phyloP scores from a whole-genome alignment of 2,113 vertebrate genomes.

The Camelus bactrianus region DNA sequence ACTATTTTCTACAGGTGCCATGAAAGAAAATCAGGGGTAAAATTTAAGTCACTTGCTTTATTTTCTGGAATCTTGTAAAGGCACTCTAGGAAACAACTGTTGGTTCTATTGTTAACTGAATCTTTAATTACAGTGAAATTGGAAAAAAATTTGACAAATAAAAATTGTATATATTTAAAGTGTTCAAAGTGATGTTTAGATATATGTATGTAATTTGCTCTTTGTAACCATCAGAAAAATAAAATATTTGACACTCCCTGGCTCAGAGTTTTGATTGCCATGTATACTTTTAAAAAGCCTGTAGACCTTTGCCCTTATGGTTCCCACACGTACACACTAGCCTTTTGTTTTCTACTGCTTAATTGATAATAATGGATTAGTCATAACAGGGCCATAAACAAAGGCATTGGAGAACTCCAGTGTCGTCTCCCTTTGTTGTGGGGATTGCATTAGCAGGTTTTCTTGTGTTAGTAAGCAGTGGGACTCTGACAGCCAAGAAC shows the following conservation, averaged over 20 bases:
- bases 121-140: not conserved
- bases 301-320: not conserved
- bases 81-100: not conserved
- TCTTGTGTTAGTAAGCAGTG: not conserved
- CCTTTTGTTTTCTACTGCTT: not conserved
- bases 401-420: not conserved
- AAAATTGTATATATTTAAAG: not conserved
- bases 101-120: not conserved
- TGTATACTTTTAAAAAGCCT: not conserved
- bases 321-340: not conserved
- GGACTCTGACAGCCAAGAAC: not conserved
- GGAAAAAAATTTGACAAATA: not conserved
- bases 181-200: not conserved
- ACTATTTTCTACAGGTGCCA: not conserved
- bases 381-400: not conserved
- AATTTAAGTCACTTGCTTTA: slow-evolving; percentile 8
- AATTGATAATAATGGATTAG: not conserved
- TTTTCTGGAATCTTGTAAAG: not conserved
- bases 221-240: not conserved
- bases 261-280: not conserved
- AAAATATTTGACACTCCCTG: not conserved
- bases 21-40: slow-evolving; percentile 6
- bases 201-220: not conserved
- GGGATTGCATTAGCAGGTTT: not conserved
- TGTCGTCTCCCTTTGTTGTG: not conserved